phyloP scores from a whole-genome alignment of 1,140 invertebrate genomes.

The Nomia melanderi region DNA sequence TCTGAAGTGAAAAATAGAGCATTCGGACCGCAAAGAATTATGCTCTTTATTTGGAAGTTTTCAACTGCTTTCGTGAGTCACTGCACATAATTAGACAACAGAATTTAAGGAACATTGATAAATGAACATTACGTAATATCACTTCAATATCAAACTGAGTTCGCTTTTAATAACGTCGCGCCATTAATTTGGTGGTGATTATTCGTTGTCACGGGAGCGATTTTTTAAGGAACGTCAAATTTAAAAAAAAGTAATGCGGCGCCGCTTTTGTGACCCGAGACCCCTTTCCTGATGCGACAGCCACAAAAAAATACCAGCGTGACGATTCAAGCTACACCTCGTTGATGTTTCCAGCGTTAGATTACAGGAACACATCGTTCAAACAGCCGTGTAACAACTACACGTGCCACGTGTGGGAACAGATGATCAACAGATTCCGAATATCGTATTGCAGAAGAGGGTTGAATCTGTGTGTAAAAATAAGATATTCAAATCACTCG shows the following conservation, averaged over 20 bases:
- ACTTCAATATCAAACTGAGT: neutral
- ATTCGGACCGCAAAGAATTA: no score
- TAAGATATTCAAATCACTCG: constrained; percentile 24
- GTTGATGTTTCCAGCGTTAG: constrained; percentile 43
- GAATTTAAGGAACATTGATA: no score
- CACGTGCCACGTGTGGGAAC: constrained; percentile 49
- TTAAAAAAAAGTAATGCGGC: neutral
- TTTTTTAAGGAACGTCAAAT: neutral
- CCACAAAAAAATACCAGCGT: neutral
- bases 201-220: neutral
- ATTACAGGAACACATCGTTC: constrained; percentile 66
- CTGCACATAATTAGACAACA: no score
- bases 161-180: neutral
- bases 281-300: neutral
- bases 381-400: constrained; percentile 48
- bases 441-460: constrained; percentile 60
- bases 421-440: constrained; percentile 59
- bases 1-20: no score
- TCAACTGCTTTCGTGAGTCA: no score
- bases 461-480: constrained; percentile 50
- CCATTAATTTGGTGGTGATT: neutral
- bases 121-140: neutral
- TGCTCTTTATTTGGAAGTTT: no score
- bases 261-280: neutral
- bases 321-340: constrained; percentile 14